Base-by-base conservation (phyloP, 2,113 vertebrate species). In the Aythya baeri region DNA sequence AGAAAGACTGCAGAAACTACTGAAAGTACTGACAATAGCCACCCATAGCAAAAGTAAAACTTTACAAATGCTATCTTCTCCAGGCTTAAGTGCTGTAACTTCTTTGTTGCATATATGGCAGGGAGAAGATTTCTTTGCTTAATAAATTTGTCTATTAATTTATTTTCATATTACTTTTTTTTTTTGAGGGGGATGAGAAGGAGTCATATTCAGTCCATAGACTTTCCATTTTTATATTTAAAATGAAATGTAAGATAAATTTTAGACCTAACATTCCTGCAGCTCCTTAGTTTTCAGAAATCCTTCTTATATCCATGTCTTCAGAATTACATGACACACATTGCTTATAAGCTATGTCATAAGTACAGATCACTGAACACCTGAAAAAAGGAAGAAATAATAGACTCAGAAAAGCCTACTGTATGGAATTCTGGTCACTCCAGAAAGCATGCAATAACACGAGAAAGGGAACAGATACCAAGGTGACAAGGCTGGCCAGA, bases 321-420 rank as follows among this genome's bases (percentile, higher is more conserved):
- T 91, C 85, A 83, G 67, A 79, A 78, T 5, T 86, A 17, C 7
- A 25, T 54, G 11, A 49, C 7, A 8, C 7, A 17, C 4, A 1
- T 34, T 27, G 5, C 55, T 77, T 81, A 27, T 46, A 62, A 82
- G 34, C 34, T 62, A 44, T 50, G 16, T n/a, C 66, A 17, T 55
- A 77, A 76, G 23, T 41, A 80, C 15, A 77, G 34, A 86, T 26
- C 38, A 58, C 0, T 23, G 58, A 91, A 87, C 16, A 66, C 5
- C 21, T 83, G 46, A 90, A 91, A 91, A 93, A 94, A 58, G 14
- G 65, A 75, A 93, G 67, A 65, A 87, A 65, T 57, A 61, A 83
- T 52, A 73, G 59, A 58, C 17, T 73, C 46, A 49, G 26, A 90
- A 90, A 90, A 88, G 10, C 31, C 8, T 18, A 74, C 13, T 38